A percentile compares a stretch with the other conserved stretches of the same genome.
phyloP scores from a whole-genome alignment of 2,797 vertebrate genomes.

The Atherinosoma microstoma region DNA sequence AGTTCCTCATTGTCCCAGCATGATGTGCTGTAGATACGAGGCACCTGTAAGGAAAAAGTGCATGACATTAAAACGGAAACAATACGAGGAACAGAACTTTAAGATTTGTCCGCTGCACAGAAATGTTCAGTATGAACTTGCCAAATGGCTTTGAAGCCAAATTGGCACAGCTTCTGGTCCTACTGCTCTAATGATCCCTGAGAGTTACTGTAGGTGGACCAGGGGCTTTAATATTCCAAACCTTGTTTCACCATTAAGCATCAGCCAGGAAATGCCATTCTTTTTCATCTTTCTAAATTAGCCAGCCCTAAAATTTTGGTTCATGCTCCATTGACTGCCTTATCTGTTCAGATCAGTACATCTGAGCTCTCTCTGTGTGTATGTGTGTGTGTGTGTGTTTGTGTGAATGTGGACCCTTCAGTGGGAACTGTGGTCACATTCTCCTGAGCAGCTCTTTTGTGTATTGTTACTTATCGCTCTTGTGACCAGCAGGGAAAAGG shows the following conservation, averaged over 20 bases:
- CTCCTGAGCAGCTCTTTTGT: constrained; percentile 67
- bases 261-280: constrained; percentile 21
- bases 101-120: constrained; percentile 37
- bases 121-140: constrained; percentile 67
- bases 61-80: no score
- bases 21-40: constrained; percentile 4
- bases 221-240: constrained; percentile 12
- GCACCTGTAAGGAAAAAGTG: background rate
- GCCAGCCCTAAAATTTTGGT: constrained; percentile 16
- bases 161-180: constrained; percentile 40
- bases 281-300: constrained; percentile 35
- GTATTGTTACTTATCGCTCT: constrained; percentile 69
- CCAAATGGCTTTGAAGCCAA: constrained; percentile 59
- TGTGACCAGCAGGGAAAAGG: constrained; percentile 55
- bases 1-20: background rate
- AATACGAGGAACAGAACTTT: background rate
- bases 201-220: constrained; percentile 14
- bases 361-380: constrained; percentile 13
- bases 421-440: constrained; percentile 73
- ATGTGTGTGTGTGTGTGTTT: background rate
- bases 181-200: constrained; percentile 36
- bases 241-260: constrained; percentile 20
- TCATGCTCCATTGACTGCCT: constrained; percentile 32
- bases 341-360: constrained; percentile 54
- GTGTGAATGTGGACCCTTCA: constrained; percentile 19